phyloP scores from a whole-genome alignment of 2,888 invertebrate species.

The Galerucella calmariensis region DNA sequence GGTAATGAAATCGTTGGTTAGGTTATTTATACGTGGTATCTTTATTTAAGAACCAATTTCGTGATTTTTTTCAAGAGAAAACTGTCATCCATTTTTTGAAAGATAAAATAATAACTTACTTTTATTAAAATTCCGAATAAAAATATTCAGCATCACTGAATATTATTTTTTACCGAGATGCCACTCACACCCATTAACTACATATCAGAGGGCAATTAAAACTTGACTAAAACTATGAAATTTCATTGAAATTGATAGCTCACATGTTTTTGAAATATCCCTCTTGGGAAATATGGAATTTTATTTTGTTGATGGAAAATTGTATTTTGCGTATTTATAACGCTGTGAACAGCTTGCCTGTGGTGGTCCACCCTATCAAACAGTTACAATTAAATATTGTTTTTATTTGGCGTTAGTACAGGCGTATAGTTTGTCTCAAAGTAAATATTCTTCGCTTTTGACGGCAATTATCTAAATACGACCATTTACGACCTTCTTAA shows the following conservation, averaged over 20 bases:
- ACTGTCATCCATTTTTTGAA: too few species aligned
- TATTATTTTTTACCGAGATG: neutral
- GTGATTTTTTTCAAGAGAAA: too few species aligned
- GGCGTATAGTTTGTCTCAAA: neutral
- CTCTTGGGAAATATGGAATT: slow-evolving; percentile 39
- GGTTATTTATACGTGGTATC: too few species aligned
- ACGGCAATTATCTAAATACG: too few species aligned
- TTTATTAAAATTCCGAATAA: too few species aligned
- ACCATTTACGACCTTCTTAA: too few species aligned
- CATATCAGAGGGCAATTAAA: slow-evolving; percentile 25
- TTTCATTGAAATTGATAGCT: slow-evolving; percentile 37
- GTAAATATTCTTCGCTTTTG: neutral
- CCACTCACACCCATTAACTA: slow-evolving; percentile 7
- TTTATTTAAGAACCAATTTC: too few species aligned
- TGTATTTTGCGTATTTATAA: slow-evolving; percentile 11
- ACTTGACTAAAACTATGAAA: slow-evolving; percentile 18
- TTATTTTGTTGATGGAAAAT: slow-evolving; percentile 29
- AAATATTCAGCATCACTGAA: neutral
- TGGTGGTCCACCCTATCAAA: neutral
- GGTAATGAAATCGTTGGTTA: too few species aligned
- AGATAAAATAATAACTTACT: too few species aligned
- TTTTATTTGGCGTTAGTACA: neutral
- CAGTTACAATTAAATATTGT: neutral
- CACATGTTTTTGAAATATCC: slow-evolving; percentile 22
- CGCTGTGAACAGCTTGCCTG: neutral